These are phyloP conservation scores for Pogonognathellus flavescens DNA, from an alignment of 1,140 invertebrate species.

Conservation along the genomic window DNA sequence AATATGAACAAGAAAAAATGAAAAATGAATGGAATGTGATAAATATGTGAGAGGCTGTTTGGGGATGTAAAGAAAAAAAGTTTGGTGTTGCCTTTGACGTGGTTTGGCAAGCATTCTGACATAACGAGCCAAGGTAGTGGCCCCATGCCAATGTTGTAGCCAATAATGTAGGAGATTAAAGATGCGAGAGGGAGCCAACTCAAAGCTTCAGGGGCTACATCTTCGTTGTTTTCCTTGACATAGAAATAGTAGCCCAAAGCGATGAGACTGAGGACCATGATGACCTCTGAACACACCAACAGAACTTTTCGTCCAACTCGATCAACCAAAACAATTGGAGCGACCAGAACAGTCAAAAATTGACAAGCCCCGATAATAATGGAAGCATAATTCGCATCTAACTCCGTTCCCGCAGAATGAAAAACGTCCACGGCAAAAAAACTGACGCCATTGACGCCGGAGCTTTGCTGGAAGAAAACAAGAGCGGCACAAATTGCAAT, in stretches of 20 bases:
- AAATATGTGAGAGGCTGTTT: no score
- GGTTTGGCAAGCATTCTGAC: slow-evolving; percentile 68
- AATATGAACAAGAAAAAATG: background rate
- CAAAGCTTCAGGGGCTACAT: slow-evolving; percentile 68
- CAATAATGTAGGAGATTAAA: slow-evolving; percentile 80
- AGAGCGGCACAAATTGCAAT: slow-evolving; percentile 71
- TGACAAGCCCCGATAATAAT: slow-evolving; percentile 70
- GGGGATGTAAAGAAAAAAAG: no score
- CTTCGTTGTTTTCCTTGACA: slow-evolving; percentile 64
- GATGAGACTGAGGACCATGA: slow-evolving; percentile 73
- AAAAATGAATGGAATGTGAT: background rate
- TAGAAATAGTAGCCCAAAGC: slow-evolving; percentile 67
- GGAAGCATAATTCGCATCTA: slow-evolving; percentile 58
- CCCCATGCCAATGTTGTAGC: slow-evolving; percentile 76
- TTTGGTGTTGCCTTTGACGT: slow-evolving; percentile 67
- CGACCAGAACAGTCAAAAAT: slow-evolving; percentile 77
- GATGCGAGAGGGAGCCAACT: slow-evolving; percentile 80
- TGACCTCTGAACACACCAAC: slow-evolving; percentile 75
- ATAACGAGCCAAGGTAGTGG: slow-evolving; percentile 5
- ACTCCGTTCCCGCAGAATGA: slow-evolving; percentile 53
- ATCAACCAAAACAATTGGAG: slow-evolving; percentile 77
- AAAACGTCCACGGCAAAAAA: slow-evolving; percentile 75
- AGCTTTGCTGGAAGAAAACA: slow-evolving; percentile 77
- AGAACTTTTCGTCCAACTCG: slow-evolving; percentile 80
- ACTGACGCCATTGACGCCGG: slow-evolving; percentile 79